Evolutionary conservation across 2,113 vertebrate species (phyloP), one percentile per base, ranked within the genome.

Genomic region (Oryzias melastigma): DNA sequence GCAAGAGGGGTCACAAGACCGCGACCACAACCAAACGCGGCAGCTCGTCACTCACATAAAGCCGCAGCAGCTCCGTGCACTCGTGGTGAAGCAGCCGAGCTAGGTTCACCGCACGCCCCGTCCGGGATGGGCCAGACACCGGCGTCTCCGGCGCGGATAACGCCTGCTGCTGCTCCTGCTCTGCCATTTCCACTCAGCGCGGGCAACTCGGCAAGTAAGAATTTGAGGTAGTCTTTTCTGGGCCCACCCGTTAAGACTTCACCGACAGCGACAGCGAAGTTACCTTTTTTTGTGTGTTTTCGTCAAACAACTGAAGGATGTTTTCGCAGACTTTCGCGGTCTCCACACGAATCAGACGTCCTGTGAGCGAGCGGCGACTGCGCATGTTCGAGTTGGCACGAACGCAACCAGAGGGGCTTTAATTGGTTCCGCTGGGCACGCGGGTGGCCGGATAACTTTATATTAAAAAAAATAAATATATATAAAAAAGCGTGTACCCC

Each of bases 61-160:
- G 71, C 75, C 88, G 76, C 44, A 92, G 83, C 20, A 92, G 77
- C 13, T 42, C 57, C 4, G 42, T 65, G 47, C 89, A 90, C 45
- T 92, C 91, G 15, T 72, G 45, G 69, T 87, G 89, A 48, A 92
- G 57, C 2, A 90, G 71, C 42, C 85, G 89, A 35, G 91, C 90
- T 3, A 92, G 76, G 45, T 66, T 64, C 48, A 84, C 87, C 14
- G 89, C 89, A 74, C 75, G 73, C 17, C 46, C 81, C 3, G 87
- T 85, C 20, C 43, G 64, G 4, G 84, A 73, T 18, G 29, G 47
- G n/a, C 54, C 78, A 1, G 66, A 43, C 52, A 14, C 81, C 65
- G 83, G 71, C 58, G 62, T 10, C 52, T 77, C 78, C 25, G 25
- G 53, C 61, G 1, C 71, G 48, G 69, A 56, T 52, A 62, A 58